Conservation (phyloP, 35 echinoderm and acorn worm species). For the Antedon bifida region DNA sequence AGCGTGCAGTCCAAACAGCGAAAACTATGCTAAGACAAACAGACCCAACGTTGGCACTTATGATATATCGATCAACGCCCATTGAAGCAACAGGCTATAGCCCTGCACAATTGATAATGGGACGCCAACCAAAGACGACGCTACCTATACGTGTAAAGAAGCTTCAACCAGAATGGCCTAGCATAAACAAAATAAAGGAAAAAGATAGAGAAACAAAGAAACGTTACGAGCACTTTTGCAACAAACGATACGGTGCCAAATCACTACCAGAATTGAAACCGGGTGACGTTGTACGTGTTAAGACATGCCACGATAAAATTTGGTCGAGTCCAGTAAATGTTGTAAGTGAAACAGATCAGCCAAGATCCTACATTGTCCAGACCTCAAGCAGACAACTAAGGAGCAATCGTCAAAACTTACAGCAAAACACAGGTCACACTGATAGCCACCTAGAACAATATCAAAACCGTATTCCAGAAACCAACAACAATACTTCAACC, state of each 20-base stretch:
- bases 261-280: background rate
- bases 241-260: background rate
- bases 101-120: constrained; percentile 9
- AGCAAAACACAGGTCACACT: background rate
- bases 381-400: background rate
- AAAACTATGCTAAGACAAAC: constrained; percentile 19
- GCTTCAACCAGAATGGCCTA: background rate
- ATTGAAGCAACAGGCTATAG: background rate
- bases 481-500: background rate
- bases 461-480: background rate
- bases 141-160: background rate
- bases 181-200: background rate
- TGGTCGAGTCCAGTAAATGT: background rate
- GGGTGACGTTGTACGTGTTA: background rate
- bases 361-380: background rate
- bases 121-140: background rate
- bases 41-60: background rate
- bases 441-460: background rate
- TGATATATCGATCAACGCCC: constrained; percentile 20
- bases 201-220: background rate
- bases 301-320: background rate
- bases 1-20: constrained; percentile 34
- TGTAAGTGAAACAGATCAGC: background rate
- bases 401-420: background rate
- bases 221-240: background rate